Percentiles rank a stretch among this genome's conserved stretches.
Evolutionary conservation across 2,113 vertebrate species (phyloP).

Genomic region (Oreochromis tanganicae): DNA sequence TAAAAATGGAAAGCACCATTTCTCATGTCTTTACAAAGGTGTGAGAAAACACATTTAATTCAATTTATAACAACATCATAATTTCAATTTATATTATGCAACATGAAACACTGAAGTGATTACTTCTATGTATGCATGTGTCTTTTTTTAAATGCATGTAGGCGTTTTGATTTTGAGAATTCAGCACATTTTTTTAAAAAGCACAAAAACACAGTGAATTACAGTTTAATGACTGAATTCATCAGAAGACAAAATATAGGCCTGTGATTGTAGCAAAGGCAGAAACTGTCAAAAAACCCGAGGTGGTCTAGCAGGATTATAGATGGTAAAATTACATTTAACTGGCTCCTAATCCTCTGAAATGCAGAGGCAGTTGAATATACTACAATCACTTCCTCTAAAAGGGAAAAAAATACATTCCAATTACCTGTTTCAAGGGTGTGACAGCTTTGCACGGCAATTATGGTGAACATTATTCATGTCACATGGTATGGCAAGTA

Average conservation of each 20-base stretch:
- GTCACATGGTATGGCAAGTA: constrained; percentile 8
- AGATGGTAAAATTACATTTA: neutral
- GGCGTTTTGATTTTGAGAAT: neutral
- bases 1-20: neutral
- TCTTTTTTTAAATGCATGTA: neutral
- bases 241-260: neutral
- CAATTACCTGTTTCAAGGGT: constrained; percentile 28
- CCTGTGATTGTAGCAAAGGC: neutral
- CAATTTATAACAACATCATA: too few relatives aligned
- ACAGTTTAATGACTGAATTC: neutral
- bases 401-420: neutral
- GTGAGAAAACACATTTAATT: neutral
- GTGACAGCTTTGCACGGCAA: constrained; percentile 19
- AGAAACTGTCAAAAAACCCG: neutral
- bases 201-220: neutral
- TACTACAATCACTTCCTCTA: neutral
- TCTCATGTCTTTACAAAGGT: neutral
- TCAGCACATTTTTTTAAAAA: neutral
- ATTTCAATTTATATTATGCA: neutral
- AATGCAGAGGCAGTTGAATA: neutral
- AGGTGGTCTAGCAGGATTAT: neutral
- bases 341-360: neutral
- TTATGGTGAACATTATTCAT: constrained; percentile 19
- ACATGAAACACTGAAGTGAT: neutral
- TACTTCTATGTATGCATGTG: neutral